These are phyloP conservation scores for Hemaris fuciformis DNA, from an alignment of 2,888 invertebrate genomes.

Conservation along the genomic window DNA sequence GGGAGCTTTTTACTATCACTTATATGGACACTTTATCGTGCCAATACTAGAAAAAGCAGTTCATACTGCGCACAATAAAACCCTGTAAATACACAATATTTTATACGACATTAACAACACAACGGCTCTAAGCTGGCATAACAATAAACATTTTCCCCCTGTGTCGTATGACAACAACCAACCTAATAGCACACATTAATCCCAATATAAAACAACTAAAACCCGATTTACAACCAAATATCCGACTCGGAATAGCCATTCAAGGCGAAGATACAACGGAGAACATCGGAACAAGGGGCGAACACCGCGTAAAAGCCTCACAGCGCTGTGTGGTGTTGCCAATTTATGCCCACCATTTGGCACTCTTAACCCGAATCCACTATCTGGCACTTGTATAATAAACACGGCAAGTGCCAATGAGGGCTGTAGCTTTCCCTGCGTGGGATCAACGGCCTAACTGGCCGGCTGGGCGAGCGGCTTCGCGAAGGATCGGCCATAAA, in stretches of 20 bases:
- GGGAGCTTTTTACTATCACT: no score
- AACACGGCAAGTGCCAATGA: background rate
- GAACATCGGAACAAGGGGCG: background rate
- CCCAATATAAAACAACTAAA: background rate
- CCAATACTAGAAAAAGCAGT: no score
- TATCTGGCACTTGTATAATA: background rate
- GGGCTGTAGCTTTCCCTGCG: constrained; percentile 19
- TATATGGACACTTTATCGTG: no score
- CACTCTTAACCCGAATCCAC: background rate
- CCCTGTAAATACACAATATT: no score
- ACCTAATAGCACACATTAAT: background rate
- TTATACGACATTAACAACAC: no score
- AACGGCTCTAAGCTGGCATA: no score
- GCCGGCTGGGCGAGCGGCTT: constrained; percentile 58
- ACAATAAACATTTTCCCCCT: background rate
- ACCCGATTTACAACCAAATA: background rate
- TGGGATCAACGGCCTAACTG: constrained; percentile 46
- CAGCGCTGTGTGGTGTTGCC: background rate
- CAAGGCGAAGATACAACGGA: background rate
- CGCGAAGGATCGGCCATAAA: background rate
- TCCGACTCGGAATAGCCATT: background rate
- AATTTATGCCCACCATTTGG: background rate
- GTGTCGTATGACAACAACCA: background rate
- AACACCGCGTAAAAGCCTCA: no score
- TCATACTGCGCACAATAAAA: no score